Evolutionary conservation across 2,113 vertebrate genomes (phyloP).

Genomic region (Sus scrofa): DNA sequence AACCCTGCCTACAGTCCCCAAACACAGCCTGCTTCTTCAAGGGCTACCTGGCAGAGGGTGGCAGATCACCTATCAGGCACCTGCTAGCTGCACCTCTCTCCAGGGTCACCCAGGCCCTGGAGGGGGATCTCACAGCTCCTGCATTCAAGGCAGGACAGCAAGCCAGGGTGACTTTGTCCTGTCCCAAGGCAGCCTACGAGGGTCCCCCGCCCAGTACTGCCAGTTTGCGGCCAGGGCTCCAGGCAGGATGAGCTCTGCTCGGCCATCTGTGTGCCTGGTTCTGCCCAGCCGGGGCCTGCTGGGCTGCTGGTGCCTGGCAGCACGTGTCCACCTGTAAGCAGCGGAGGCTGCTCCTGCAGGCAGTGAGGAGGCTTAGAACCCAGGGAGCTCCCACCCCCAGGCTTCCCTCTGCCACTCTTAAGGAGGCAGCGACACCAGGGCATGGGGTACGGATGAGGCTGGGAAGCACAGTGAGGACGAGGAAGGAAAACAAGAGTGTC

Average conservation of each 20-base stretch:
- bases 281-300: slow-evolving; percentile 68
- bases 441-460: background rate
- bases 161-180: slow-evolving; percentile 84
- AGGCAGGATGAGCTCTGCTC: slow-evolving; percentile 91
- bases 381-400: background rate
- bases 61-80: background rate
- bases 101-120: background rate
- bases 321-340: slow-evolving; percentile 76
- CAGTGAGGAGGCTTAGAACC: background rate
- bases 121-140: background rate
- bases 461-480: accelerated
- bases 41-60: background rate
- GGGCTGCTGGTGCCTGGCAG: slow-evolving; percentile 78
- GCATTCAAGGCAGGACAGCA: slow-evolving; percentile 38
- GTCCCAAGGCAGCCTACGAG: slow-evolving; percentile 82
- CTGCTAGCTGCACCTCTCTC: background rate
- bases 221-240: slow-evolving; percentile 87
- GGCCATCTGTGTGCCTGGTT: slow-evolving; percentile 89
- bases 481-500: accelerated
- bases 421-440: background rate
- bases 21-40: background rate
- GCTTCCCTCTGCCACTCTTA: background rate
- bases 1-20: background rate
- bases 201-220: slow-evolving; percentile 82
- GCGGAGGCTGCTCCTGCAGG: background rate